Percentiles rank a stretch among this genome's conserved stretches.
Conservation (phyloP, 2,888 invertebrate species). For the Agriopis marginaria region DNA sequence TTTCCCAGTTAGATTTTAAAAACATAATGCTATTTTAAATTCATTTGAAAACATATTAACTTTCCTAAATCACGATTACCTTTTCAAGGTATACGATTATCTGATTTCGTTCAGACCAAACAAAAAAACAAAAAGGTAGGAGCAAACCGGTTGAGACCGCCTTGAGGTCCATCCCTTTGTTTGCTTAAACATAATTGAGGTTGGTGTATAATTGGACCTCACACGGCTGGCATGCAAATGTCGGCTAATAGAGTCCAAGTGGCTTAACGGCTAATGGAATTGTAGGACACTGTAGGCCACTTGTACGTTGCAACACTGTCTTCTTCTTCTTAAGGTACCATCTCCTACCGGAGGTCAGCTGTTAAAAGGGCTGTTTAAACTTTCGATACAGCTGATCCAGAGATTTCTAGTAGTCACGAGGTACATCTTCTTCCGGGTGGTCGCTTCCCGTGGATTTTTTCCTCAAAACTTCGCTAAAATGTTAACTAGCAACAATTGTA, state of each 20-base stretch:
- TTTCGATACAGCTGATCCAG: no score
- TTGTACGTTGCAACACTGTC: no score
- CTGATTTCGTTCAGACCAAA: conserved; percentile 36
- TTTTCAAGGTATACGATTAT: conserved; percentile 46
- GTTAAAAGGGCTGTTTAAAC: no score
- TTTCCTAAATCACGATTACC: conserved; percentile 44
- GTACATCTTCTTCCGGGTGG: no score
- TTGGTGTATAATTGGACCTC: conserved; percentile 70
- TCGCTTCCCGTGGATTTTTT: no score
- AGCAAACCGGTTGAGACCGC: conserved; percentile 30
- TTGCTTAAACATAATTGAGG: conserved; percentile 74
- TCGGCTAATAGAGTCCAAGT: conserved; percentile 64
- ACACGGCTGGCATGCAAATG: conserved; percentile 76
- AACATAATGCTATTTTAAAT: neutral
- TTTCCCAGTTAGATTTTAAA: no score
- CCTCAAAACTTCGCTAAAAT: no score
- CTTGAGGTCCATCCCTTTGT: conserved; percentile 59
- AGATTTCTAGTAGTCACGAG: no score
- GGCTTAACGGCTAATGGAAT: conserved; percentile 33
- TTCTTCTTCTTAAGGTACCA: no score
- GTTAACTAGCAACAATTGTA: no score
- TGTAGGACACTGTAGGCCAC: conserved; percentile 17
- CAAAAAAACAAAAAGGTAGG: conserved; percentile 35
- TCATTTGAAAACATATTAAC: conserved; percentile 2
- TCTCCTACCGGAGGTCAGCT: no score